phyloP scores from a whole-genome alignment of 2,113 vertebrate species.

The Anhinga rufa region DNA sequence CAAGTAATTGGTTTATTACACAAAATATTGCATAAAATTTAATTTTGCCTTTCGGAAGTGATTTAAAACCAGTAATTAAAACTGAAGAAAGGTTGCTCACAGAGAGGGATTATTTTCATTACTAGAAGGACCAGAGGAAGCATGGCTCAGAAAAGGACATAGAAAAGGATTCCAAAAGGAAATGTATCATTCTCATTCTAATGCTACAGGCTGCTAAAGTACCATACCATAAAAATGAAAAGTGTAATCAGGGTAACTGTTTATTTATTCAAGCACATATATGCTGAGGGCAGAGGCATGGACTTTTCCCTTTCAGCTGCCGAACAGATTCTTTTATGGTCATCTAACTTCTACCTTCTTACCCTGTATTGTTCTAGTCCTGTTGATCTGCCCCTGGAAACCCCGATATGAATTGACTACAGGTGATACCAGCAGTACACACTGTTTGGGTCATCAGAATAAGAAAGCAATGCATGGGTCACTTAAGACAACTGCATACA shows the following conservation, averaged over 20 bases:
- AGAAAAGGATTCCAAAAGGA: background rate
- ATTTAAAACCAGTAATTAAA: background rate
- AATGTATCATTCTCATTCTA: background rate
- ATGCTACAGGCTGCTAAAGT: background rate
- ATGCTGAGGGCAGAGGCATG: background rate
- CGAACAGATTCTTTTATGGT: background rate
- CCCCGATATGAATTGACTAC: accelerated
- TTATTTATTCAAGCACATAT: accelerated
- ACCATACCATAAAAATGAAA: background rate
- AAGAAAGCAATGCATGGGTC: background rate
- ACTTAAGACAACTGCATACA: background rate
- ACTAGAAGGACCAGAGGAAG: background rate
- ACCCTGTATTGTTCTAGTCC: background rate
- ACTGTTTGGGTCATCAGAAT: background rate
- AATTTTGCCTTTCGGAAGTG: background rate
- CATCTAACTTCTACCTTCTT: background rate
- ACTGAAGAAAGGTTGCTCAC: background rate
- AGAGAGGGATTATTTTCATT: background rate
- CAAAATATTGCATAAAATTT: background rate
- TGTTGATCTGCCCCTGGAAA: background rate
- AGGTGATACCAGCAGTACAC: background rate
- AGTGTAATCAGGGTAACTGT: background rate
- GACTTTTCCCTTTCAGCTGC: background rate
- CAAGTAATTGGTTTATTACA: background rate
- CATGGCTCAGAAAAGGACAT: background rate